Evolutionary conservation across 2,888 invertebrate genomes (phyloP).

Genomic region (Nemurella pictetii): DNA sequence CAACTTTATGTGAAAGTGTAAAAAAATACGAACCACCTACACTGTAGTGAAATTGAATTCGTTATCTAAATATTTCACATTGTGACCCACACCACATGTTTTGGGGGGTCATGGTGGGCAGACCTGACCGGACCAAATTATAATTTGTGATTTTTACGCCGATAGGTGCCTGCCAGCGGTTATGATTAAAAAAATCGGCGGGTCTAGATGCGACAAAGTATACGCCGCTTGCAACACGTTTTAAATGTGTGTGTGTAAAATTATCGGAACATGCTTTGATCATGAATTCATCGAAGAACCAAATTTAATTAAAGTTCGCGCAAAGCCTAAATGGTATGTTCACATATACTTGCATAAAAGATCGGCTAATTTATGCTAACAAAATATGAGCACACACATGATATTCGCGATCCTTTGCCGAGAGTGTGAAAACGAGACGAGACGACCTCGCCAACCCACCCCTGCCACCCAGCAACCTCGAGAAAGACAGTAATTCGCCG

Average conservation of each 20-base stretch:
- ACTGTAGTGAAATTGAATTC: conserved; percentile 15
- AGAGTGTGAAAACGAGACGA: not conserved
- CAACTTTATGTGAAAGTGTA: not conserved
- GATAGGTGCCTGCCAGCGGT: too few species aligned
- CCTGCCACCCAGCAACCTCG: too few species aligned
- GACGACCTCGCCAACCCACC: not conserved
- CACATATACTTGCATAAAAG: not conserved
- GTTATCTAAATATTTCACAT: conserved; percentile 15
- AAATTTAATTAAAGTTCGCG: not conserved
- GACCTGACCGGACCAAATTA: not conserved
- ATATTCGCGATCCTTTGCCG: not conserved
- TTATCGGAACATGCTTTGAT: too few species aligned
- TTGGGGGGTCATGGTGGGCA: not conserved
- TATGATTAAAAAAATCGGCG: too few species aligned
- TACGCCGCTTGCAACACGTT: too few species aligned
- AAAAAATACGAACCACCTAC: conserved; percentile 15
- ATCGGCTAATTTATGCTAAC: not conserved
- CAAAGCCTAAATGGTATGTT: not conserved
- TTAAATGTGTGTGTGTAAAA: too few species aligned
- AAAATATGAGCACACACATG: not conserved
- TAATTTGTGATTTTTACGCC: not conserved
- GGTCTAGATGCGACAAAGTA: too few species aligned
- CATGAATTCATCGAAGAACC: not conserved
- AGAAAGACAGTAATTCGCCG: not conserved
- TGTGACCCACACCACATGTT: not conserved